Evolutionary conservation across 2,888 invertebrate genomes (phyloP).

Genomic region (Thereva unica): DNA sequence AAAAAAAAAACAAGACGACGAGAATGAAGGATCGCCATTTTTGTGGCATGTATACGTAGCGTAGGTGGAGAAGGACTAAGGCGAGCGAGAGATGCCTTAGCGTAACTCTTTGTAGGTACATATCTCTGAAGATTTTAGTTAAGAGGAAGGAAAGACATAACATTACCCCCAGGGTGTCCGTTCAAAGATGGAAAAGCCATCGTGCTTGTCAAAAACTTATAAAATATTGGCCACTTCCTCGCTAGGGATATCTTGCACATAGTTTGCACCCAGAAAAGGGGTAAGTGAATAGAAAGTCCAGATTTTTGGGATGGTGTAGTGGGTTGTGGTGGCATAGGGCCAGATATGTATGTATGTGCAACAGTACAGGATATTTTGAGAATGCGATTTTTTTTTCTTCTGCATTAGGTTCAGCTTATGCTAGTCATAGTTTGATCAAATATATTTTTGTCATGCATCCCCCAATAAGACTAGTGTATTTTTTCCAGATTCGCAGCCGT

Average conservation of each 20-base stretch:
- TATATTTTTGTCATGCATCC: no score
- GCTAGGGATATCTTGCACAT: conserved; percentile 9
- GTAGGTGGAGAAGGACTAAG: neutral
- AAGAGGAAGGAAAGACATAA: conserved; percentile 20
- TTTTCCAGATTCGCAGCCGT: no score
- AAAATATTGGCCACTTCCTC: conserved; percentile 64
- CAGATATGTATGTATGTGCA: no score
- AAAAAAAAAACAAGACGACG: conserved; percentile 15
- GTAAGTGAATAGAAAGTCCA: no score
- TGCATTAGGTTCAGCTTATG: no score
- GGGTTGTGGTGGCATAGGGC: no score
- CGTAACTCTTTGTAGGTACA: neutral
- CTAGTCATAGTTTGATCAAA: no score
- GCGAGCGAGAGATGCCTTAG: neutral
- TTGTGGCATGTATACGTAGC: conserved; percentile 7
- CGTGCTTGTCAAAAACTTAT: conserved; percentile 70
- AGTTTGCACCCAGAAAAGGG: no score
- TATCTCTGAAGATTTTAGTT: neutral
- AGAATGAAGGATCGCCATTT: conserved; percentile 30
- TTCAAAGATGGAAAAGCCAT: conserved; percentile 63
- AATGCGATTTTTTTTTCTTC: no score
- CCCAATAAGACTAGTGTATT: no score
- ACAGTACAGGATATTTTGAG: no score
- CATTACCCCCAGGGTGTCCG: conserved; percentile 37
- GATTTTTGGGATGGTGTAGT: no score